Evolutionary conservation across 2,888 invertebrate species (phyloP).

Genomic region (Anodontia alba): DNA sequence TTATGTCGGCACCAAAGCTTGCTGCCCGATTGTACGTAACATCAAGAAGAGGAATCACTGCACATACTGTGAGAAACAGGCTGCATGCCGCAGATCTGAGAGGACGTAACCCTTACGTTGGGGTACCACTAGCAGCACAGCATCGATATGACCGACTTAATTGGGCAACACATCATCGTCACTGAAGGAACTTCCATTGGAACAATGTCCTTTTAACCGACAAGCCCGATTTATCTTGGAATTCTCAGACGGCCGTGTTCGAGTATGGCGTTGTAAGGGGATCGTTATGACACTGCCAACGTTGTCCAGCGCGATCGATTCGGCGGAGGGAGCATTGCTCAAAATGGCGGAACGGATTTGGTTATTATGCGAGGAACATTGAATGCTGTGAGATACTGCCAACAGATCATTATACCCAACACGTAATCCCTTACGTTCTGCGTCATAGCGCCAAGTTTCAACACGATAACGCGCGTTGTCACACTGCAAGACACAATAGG

Average conservation of each 20-base stretch:
- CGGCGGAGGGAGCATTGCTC: constrained; percentile 44
- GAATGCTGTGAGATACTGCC: constrained; percentile 39
- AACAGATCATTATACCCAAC: constrained; percentile 44
- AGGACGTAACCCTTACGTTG: no score
- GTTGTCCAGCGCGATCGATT: constrained; percentile 34
- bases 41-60: no score
- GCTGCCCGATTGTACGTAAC: no score
- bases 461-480: neutral
- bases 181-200: constrained; percentile 12
- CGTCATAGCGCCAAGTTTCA: neutral
- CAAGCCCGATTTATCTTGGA: constrained; percentile 34
- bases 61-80: no score
- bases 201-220: constrained; percentile 29
- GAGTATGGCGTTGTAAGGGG: constrained; percentile 31
- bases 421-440: constrained; percentile 20
- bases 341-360: constrained; percentile 26
- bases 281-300: constrained; percentile 29
- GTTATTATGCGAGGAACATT: constrained; percentile 30
- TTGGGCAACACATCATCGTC: constrained; percentile 11
- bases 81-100: no score
- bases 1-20: no score
- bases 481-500: neutral
- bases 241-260: constrained; percentile 23
- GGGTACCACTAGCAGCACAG: no score
- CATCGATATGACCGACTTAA: no score